These are phyloP conservation scores for Trichechus manatus DNA, from an alignment of 2,113 vertebrate genomes.

Conservation along the genomic window DNA sequence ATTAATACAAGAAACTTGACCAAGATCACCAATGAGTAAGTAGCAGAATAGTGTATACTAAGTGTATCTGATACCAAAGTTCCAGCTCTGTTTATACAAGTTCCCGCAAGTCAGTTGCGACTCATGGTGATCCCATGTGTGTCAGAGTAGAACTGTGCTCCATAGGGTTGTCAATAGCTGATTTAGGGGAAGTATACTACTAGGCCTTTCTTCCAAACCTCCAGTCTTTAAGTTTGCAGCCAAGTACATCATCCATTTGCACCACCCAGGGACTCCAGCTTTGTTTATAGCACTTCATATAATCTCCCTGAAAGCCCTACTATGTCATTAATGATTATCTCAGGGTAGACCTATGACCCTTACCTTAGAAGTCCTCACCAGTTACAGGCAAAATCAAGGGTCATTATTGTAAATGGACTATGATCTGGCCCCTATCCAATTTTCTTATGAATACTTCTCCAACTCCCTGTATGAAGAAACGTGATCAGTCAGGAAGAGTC, in stretches of 20 bases:
- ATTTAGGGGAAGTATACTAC: too few species aligned
- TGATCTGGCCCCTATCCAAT: background rate
- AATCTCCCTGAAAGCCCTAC: background rate
- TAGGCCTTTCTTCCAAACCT: too few species aligned
- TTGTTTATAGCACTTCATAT: background rate
- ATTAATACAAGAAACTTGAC: background rate
- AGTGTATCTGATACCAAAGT: background rate
- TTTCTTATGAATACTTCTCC: background rate
- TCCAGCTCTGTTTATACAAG: too few species aligned
- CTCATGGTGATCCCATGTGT: too few species aligned
- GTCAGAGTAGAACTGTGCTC: too few species aligned
- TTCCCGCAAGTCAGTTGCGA: too few species aligned
- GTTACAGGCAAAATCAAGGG: background rate
- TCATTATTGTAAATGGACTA: background rate
- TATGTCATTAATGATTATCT: background rate
- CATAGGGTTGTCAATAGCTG: too few species aligned
- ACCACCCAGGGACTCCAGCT: too few species aligned
- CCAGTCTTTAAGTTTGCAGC: too few species aligned
- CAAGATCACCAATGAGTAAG: background rate
- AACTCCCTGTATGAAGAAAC: background rate
- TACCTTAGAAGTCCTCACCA: background rate
- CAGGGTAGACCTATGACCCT: background rate
- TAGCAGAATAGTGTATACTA: background rate
- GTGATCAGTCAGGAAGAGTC: background rate
- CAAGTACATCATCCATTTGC: too few species aligned